Base-by-base conservation (phyloP, 2,888 invertebrate species). In the Thymelicus acteon region DNA sequence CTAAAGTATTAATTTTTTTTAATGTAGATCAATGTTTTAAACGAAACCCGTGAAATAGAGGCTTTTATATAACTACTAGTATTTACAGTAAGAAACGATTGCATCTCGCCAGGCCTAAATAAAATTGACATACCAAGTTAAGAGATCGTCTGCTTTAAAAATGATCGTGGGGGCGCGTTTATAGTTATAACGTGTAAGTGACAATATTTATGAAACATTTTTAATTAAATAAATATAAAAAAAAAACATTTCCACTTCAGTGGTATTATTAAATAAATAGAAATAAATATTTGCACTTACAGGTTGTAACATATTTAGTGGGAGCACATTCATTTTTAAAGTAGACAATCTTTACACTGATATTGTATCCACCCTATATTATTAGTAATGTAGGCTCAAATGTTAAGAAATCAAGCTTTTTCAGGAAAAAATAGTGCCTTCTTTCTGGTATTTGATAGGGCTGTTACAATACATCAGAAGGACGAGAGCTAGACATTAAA, bases 31-130 rank as follows among this genome's bases (percentile, higher is more conserved):
- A 64, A 54, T 54, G 52, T 52, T 64, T 15, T 39, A 63, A 40
- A 24, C 19, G 24, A 62, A 49, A 63, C 49, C 12, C 13, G 6
- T 63, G 49, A 64, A 63, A 49, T 63, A 63, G 64, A 64, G 64
- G 64, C 64, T 64, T 64, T 64, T 64, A 64, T 52, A 31, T 63
- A 64, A 60, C 44, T 44, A 37, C 7, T 52, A 64, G 40, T 40
- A 40, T 37, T 39, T 19, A 60, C 39, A 60, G 2, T 52, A 54
- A 64, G 40, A 24, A 19, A 47, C 19, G 39, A 54, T 19, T 31
- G 31, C 40, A 49, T 62, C 37, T 19, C 13, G 15, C 49, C 63
- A 39, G 63, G 63, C 63, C 63, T 63, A 63, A 57, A 57, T 37
- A 0, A 57, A 57, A n/a, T 57, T 57, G 49, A 63, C 24, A 62